A percentile compares a stretch with the other conserved stretches of the same genome.
phyloP scores from a whole-genome alignment of 2,888 invertebrate species.

The Mythimna albipuncta region DNA sequence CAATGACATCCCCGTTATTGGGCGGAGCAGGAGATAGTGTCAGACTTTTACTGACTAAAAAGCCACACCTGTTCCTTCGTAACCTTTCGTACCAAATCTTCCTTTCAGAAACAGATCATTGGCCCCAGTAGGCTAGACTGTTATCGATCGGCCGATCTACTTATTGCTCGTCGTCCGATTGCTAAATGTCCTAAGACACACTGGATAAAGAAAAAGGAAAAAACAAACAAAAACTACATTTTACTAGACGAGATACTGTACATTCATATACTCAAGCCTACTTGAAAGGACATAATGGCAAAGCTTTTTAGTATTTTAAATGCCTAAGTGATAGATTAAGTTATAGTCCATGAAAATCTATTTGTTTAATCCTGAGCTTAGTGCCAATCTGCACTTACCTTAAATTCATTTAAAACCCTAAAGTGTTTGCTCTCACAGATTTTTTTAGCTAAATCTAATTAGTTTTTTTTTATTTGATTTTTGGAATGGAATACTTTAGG shows the following conservation, averaged over 20 bases:
- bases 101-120: too few species aligned
- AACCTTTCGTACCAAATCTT: too few species aligned
- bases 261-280: not conserved
- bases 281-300: not conserved
- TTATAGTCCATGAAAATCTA: not conserved
- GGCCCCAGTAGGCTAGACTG: too few species aligned
- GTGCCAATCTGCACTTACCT: not conserved
- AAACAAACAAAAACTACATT: too few species aligned
- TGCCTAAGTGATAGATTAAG: conserved; percentile 1
- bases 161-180: too few species aligned
- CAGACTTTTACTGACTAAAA: too few species aligned
- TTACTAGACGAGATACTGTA: not conserved
- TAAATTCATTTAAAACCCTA: not conserved
- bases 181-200: too few species aligned
- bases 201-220: not conserved
- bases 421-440: not conserved
- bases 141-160: too few species aligned
- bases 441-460: not conserved
- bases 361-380: not conserved
- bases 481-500: not conserved
- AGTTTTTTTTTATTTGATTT: not conserved
- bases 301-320: not conserved
- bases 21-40: too few species aligned
- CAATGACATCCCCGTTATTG: too few species aligned
- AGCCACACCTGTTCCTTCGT: too few species aligned